Evolutionary conservation across 2,888 invertebrate species (phyloP).

Genomic region (Metacarcinus magister): DNA sequence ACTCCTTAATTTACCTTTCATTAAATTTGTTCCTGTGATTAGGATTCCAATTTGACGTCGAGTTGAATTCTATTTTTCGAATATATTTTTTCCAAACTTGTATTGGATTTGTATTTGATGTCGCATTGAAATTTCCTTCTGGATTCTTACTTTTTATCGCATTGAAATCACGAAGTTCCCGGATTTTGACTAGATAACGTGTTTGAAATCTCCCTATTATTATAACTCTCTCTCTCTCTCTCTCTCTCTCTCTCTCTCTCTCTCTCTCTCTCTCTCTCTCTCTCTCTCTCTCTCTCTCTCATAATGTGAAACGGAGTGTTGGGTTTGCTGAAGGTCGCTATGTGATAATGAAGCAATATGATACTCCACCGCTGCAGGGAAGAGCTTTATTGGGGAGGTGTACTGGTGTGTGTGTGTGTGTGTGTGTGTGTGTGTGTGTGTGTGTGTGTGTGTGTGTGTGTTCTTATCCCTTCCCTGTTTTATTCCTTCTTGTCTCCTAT

Average conservation of each 20-base stretch:
- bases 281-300: slow-evolving; percentile 48
- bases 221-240: neutral
- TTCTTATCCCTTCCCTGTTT: neutral
- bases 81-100: neutral
- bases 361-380: neutral
- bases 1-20: neutral
- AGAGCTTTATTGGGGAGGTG: neutral
- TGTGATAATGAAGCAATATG: slow-evolving; percentile 18
- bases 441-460: neutral
- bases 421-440: slow-evolving; percentile 22
- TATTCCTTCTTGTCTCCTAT: neutral
- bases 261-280: slow-evolving; percentile 23
- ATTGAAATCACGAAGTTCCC: neutral
- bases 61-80: neutral
- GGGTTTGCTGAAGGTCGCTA: neutral
- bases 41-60: neutral
- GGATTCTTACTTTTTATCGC: neutral
- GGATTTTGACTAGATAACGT: too few species aligned
- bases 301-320: slow-evolving; percentile 26
- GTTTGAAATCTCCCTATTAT: neutral
- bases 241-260: slow-evolving; percentile 13
- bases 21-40: neutral
- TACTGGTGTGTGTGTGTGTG: slow-evolving; percentile 15
- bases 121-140: neutral
- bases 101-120: neutral